These are phyloP conservation scores for Anabas testudineus DNA, from an alignment of 2,797 vertebrate species.

Conservation along the genomic window DNA sequence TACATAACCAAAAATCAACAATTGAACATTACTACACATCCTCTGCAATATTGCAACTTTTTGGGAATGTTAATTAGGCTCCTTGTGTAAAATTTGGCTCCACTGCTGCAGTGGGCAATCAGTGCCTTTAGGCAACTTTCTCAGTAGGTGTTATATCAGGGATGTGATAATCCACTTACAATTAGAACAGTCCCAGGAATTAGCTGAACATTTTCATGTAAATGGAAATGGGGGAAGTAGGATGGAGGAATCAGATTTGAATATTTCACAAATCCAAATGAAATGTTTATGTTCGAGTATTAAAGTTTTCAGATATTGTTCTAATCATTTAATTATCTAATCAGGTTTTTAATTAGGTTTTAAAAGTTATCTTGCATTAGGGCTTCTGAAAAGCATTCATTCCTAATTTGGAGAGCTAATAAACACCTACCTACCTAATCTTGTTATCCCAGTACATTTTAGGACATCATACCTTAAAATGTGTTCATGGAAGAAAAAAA, in stretches of 20 bases:
- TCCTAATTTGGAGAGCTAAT: conserved; percentile 32
- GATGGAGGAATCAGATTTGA: background rate
- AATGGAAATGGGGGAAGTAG: background rate
- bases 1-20: conserved; percentile 9
- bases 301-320: no score
- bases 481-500: conserved; percentile 55
- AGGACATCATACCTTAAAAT: conserved; percentile 57
- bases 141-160: background rate
- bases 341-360: background rate
- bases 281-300: background rate
- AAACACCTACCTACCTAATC: conserved; percentile 35
- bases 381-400: background rate
- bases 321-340: no score
- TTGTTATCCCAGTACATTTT: conserved; percentile 27
- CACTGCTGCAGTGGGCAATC: conserved; percentile 5
- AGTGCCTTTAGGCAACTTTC: background rate
- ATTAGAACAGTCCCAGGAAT: background rate
- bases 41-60: conserved; percentile 1
- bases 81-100: conserved; percentile 6
- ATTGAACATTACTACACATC: conserved; percentile 6
- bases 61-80: conserved; percentile 15
- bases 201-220: background rate
- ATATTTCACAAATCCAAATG: background rate
- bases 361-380: conserved; percentile 15
- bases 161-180: conserved; percentile 16